Evolutionary conservation across 2,113 vertebrate species (phyloP), one percentile per base, ranked within the genome.

Genomic region (Macrotis lagotis): DNA sequence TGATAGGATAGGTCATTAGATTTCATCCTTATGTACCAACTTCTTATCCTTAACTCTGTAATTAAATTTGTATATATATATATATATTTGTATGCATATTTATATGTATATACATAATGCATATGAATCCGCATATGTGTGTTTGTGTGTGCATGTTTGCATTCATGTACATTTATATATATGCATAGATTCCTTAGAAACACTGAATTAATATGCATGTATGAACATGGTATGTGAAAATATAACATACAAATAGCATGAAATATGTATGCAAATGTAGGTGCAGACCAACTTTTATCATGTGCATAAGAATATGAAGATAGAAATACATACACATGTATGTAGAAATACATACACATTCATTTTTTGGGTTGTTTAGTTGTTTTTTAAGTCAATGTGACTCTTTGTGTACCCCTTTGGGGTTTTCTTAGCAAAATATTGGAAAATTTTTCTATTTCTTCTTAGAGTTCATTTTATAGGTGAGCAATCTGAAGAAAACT

Each of bases 11-110:
- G 92, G 95, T 89, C 25, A 49, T 96, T 92, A 93, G 83, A 50
- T 96, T 97, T 97, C 95, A 93, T 92, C 22, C 28, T 93, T 95
- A 96, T 66, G 93, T 1, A 6, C 31, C 97, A 52, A 92, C 90
- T 92, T 48, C 51, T 74, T 83, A 94, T 48, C 96, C 91, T 94
- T 89, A 94, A 95, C 93, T 48, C 90, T 19, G 47, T 96, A 95
- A 49, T 37, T 31, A n/a, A 22, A 44, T 19, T 24, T 3, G 24
- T 2, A 44, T 6, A 24, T 74, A 37, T 37, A 31, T 31, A 59
- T 12, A 31, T 37, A 37, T 37, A 5, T n/a, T 37, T n/a, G 4
- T 37, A 66, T 19, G 6, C 19, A 37, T n/a, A 11, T 10, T 2
- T 14, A 59, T 11, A 66, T 3, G 31, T 11, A n/a, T n/a, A n/a